Percentiles rank a stretch among this genome's conserved stretches.
These are phyloP conservation scores for Gryllus bimaculatus DNA, from an alignment of 1,140 invertebrate genomes.

Conservation along the genomic window DNA sequence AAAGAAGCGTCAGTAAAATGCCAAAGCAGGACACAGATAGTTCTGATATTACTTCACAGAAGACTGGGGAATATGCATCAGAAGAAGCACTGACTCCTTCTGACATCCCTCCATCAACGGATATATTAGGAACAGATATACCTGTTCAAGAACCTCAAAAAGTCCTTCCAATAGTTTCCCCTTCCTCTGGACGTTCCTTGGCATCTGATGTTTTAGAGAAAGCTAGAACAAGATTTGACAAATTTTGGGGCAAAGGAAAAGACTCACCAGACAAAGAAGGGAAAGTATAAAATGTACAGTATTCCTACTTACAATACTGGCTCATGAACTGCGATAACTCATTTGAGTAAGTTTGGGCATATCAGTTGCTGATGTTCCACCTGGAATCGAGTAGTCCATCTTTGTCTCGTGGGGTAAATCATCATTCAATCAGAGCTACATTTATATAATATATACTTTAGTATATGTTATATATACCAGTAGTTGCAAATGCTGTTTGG, in stretches of 20 bases:
- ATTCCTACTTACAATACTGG: background rate
- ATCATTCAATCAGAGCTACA: background rate
- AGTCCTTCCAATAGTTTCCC: conserved; percentile 33
- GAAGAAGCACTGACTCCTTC: background rate
- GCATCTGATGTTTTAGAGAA: conserved; percentile 72
- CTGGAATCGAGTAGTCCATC: background rate
- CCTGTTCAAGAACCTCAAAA: conserved; percentile 15
- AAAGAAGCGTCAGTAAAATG: background rate
- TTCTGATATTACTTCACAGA: background rate
- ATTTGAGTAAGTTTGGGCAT: background rate
- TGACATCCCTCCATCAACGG: background rate
- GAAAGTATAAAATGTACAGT: conserved; percentile 14
- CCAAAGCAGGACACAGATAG: background rate
- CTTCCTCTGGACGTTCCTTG: conserved; percentile 40
- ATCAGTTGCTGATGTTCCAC: background rate
- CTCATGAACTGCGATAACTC: background rate
- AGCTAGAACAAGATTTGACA: conserved; percentile 72
- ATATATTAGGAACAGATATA: background rate
- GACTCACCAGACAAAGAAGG: conserved; percentile 15
- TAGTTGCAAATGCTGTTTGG: background rate
- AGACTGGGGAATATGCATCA: background rate
- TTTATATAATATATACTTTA: background rate
- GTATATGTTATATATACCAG: too few species aligned
- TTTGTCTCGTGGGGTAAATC: background rate
- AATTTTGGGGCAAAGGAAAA: conserved; percentile 62